Conservation (phyloP, 2,113 vertebrate species). For the Pogona vitticeps region DNA sequence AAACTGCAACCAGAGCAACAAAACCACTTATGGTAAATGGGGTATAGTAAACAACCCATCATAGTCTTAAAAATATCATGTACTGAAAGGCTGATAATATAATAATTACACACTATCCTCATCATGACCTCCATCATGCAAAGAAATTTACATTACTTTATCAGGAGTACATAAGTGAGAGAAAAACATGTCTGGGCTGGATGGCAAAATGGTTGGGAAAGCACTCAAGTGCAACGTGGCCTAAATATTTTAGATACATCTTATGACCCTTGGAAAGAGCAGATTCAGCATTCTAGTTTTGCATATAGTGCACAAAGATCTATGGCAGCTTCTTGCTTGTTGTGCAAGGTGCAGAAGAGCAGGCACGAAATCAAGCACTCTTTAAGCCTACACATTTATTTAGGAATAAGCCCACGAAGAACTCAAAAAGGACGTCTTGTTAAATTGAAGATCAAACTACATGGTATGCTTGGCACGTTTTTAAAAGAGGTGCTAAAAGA, state of each 20-base stretch:
- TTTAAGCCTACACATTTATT: not conserved
- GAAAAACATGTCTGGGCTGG: conserved; percentile 21
- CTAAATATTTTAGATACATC: conserved; percentile 40
- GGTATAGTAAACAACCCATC: conserved; percentile 54
- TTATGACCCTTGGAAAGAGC: conserved; percentile 28
- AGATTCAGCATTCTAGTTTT: not conserved
- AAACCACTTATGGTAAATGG: conserved; percentile 62
- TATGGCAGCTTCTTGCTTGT: not conserved
- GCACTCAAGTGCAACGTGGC: conserved; percentile 23
- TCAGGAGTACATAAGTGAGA: conserved; percentile 43
- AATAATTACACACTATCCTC: conserved; percentile 36
- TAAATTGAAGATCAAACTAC: not conserved
- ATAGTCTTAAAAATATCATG: conserved; percentile 39
- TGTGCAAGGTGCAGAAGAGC: not conserved
- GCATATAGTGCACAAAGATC: not conserved
- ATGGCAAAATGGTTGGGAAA: conserved; percentile 18
- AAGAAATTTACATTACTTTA: conserved; percentile 35
- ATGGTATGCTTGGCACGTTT: not conserved
- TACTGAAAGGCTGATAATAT: conserved; percentile 31
- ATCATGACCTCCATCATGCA: conserved; percentile 15
- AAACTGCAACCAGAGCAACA: conserved; percentile 61
- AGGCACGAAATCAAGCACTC: not conserved
- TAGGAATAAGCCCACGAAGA: not conserved
- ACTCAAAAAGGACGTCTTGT: not conserved
- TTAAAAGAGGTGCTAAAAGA: no score